Evolutionary conservation across 2,113 vertebrate genomes (phyloP), one percentile per base, ranked within the genome.

Genomic region (Cavia porcellus): DNA sequence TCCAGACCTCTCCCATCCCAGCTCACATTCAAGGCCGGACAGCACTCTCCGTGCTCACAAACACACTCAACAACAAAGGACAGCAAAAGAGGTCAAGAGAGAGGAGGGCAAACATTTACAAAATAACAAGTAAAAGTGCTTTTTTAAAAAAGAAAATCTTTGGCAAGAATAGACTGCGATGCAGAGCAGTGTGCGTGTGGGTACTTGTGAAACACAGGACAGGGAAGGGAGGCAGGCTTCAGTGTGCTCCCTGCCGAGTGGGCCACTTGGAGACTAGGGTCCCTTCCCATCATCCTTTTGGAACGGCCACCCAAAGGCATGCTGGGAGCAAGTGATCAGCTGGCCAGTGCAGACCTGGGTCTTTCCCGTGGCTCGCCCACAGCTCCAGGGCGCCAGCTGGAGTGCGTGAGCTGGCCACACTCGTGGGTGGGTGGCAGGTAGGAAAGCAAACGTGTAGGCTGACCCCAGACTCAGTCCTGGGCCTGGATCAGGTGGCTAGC

Each of bases 151-250:
- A 98, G 96, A 96, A 96, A 98, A 98, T 99, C 98, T 99, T 99
- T 99, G 99, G 98, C 99, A 99, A 99, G 98, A 99, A 98, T 98
- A 98, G 97, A 98, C 97, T 96, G 98, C 97, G 97, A 97, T 97
- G 98, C 90, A 96, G 92, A 98, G 97, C 98, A 97, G 20, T 9
- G 28, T 12, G 70, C 24, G 52, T 24, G 17, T 8, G 7, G 15
- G 19, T 77, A 92, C 85, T 83, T 75, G 87, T 92, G 94, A 72
- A 81, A 84, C 81, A 42, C 17, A 42, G 47, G 32, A 14, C 32
- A 47, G 7, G n/a, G 47, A 57, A 57, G 38, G 38, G 64, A 38
- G n/a, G 55, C 38, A 80, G 62, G 25, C 24, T 38, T 15, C 4
- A 57, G 61, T 24, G 74, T 52, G 88, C 59, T 70, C 30, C 42